A percentile compares a stretch with the other conserved stretches of the same genome.
Conservation (phyloP, 2,797 vertebrate species). For the Parotocinclus haroldoi region DNA sequence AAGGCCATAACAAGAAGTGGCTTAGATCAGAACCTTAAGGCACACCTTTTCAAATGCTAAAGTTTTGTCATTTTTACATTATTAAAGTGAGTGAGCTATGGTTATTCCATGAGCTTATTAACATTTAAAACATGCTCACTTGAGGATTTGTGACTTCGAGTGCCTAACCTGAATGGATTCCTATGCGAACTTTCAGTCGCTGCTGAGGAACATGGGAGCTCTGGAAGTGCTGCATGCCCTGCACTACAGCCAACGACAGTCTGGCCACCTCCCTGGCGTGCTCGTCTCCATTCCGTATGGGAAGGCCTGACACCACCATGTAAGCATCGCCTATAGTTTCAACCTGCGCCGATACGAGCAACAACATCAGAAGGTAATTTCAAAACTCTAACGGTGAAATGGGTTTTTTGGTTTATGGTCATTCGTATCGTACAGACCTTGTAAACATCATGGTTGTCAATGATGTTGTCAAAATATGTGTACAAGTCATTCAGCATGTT, state of each 20-base stretch:
- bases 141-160: too few relatives aligned
- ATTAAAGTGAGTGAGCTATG: too few relatives aligned
- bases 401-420: background rate
- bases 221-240: constrained; percentile 70
- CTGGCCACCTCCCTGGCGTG: constrained; percentile 75
- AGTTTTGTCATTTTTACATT: too few relatives aligned
- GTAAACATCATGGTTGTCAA: constrained; percentile 53
- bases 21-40: background rate
- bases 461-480: constrained; percentile 56
- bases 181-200: constrained; percentile 72
- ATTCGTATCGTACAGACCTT: constrained; percentile 34
- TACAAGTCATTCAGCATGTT: constrained; percentile 57
- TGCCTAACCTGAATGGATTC: constrained; percentile 74
- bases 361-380: background rate
- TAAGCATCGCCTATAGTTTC: constrained; percentile 79
- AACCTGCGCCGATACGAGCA: constrained; percentile 58
- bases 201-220: constrained; percentile 72
- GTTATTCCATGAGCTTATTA: too few relatives aligned
- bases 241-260: constrained; percentile 75
- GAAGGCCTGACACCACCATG: constrained; percentile 79
- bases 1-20: background rate
- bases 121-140: too few relatives aligned
- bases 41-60: background rate
- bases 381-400: background rate
- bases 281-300: constrained; percentile 69